phyloP scores from a whole-genome alignment of 2,797 vertebrate genomes.

The Sebastes vulpes region DNA sequence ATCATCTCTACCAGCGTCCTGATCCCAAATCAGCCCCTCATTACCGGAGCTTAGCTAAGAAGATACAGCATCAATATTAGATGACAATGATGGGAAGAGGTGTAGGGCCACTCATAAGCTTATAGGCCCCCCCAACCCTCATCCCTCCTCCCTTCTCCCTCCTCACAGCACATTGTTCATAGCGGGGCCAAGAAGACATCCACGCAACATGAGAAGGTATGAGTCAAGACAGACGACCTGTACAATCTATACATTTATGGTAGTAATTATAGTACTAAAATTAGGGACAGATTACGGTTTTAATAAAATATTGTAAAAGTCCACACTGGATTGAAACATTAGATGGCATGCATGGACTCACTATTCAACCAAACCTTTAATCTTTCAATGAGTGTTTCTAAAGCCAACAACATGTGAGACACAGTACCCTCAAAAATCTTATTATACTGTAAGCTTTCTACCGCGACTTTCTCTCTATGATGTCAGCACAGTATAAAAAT shows the following conservation, averaged over 20 bases:
- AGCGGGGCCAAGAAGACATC: slow-evolving; percentile 47
- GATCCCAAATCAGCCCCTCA: slow-evolving; percentile 83
- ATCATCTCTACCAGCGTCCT: slow-evolving; percentile 71
- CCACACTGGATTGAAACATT: background rate
- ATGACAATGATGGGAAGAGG: slow-evolving; percentile 81
- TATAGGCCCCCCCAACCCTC: slow-evolving; percentile 44
- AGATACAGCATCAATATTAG: slow-evolving; percentile 85
- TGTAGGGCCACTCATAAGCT: slow-evolving; percentile 77
- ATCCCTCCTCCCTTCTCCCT: slow-evolving; percentile 24
- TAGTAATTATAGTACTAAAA: background rate
- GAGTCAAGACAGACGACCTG: slow-evolving; percentile 59
- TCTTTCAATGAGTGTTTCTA: background rate
- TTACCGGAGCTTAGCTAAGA: slow-evolving; percentile 80
- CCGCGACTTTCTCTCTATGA: background rate
- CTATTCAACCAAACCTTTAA: background rate
- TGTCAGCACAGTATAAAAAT: background rate
- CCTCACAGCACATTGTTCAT: slow-evolving; percentile 51
- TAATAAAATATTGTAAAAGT: background rate
- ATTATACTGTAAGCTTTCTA: background rate
- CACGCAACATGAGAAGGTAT: slow-evolving; percentile 47
- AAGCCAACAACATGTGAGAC: background rate
- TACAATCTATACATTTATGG: background rate
- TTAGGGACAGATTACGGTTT: background rate
- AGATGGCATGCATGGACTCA: background rate
- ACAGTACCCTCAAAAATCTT: background rate